Evolutionary conservation across 2,797 vertebrate species (phyloP).

Genomic region (Siniperca scherzeri): DNA sequence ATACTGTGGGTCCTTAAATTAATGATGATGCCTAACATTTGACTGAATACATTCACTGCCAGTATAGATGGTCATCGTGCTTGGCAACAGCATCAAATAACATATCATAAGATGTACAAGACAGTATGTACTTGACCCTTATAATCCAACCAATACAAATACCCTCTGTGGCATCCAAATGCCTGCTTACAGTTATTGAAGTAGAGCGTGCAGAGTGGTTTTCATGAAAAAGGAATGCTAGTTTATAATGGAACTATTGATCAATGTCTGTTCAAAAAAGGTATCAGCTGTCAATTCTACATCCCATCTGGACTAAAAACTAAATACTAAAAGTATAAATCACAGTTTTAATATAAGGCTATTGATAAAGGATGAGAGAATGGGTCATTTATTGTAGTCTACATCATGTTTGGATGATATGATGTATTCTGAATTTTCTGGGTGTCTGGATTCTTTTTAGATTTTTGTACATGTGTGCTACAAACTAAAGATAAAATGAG

Average conservation of each 20-base stretch:
- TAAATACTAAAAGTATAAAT: conserved; percentile 47
- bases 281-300: conserved; percentile 47
- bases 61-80: background rate
- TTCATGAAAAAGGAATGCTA: conserved; percentile 36
- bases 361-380: conserved; percentile 25
- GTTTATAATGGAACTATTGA: conserved; percentile 42
- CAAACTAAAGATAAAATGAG: background rate
- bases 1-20: conserved; percentile 1
- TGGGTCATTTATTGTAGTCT: conserved; percentile 11
- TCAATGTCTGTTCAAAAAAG: conserved; percentile 43
- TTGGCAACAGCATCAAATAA: conserved; percentile 22
- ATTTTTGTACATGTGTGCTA: conserved; percentile 3
- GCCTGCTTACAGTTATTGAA: conserved; percentile 36
- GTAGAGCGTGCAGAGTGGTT: background rate
- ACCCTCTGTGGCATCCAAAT: conserved; percentile 28
- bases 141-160: conserved; percentile 25
- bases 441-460: background rate
- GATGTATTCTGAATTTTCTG: conserved; percentile 13
- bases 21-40: conserved; percentile 13
- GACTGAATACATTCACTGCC: background rate
- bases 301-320: conserved; percentile 29
- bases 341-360: conserved; percentile 38
- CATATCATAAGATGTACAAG: background rate
- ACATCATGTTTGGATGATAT: conserved; percentile 15
- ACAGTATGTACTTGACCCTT: background rate